These are phyloP conservation scores for Thalassoma bifasciatum DNA, from an alignment of 2,113 vertebrate species.

Conservation along the genomic window DNA sequence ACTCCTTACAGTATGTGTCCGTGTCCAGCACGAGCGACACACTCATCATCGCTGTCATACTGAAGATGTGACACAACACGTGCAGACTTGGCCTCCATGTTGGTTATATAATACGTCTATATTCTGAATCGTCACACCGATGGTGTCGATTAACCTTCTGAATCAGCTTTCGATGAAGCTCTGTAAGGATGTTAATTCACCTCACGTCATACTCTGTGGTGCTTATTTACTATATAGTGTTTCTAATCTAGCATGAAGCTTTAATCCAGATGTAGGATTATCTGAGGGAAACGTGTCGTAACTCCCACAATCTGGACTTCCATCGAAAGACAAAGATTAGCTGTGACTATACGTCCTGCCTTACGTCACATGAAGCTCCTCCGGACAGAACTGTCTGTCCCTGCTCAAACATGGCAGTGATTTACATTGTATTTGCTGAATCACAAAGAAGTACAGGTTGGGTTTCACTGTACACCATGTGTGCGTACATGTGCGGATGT, in stretches of 20 bases:
- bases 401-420: slow-evolving; percentile 38
- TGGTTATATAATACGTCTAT: background rate
- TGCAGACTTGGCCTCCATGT: too few species aligned
- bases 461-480: slow-evolving; percentile 9
- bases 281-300: slow-evolving; percentile 47
- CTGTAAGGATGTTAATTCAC: slow-evolving; percentile 23
- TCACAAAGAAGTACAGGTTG: slow-evolving; percentile 18
- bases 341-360: slow-evolving; percentile 4
- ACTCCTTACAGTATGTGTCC: too few species aligned
- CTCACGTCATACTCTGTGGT: background rate
- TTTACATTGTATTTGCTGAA: background rate
- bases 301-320: slow-evolving; percentile 54
- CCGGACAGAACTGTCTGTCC: background rate
- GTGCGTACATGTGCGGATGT: slow-evolving; percentile 4
- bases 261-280: slow-evolving; percentile 67
- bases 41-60: background rate
- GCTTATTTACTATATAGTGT: slow-evolving; percentile 36
- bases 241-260: slow-evolving; percentile 47
- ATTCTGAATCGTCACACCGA: background rate
- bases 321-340: slow-evolving; percentile 49
- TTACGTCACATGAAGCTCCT: slow-evolving; percentile 37
- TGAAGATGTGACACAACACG: background rate
- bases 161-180: background rate
- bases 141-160: background rate
- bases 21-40: too few species aligned